Evolutionary conservation across 2,113 vertebrate genomes (phyloP).

Genomic region (Oncorhynchus gorbuscha): DNA sequence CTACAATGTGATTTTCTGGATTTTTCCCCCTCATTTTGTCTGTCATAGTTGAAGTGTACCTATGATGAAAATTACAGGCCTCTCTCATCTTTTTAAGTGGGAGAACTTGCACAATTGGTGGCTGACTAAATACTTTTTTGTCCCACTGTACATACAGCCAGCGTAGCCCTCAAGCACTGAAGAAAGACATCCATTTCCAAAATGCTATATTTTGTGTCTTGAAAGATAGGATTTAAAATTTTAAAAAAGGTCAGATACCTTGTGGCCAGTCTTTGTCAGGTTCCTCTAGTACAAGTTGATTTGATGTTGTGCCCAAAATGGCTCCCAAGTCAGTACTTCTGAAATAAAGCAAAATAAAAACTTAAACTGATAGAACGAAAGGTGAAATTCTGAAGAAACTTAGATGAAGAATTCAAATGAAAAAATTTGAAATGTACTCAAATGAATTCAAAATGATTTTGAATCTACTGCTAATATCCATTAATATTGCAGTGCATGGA

Average conservation of each 20-base stretch:
- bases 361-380: neutral
- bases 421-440: too few species aligned
- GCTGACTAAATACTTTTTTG: too few species aligned
- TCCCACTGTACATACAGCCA: neutral
- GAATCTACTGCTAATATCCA: too few species aligned
- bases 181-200: neutral
- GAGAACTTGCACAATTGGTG: too few species aligned
- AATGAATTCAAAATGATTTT: too few species aligned
- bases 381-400: neutral
- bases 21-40: rapidly evolving
- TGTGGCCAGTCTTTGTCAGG: slow-evolving; percentile 1
- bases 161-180: neutral
- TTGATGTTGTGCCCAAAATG: neutral
- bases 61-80: too few species aligned
- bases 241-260: neutral
- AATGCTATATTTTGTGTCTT: neutral
- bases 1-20: too few species aligned
- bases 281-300: neutral
- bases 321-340: neutral
- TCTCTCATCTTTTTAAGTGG: too few species aligned
- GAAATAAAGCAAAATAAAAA: neutral
- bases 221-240: neutral
- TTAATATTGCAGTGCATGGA: too few species aligned
- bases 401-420: too few species aligned
- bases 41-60: too few species aligned